A percentile compares a stretch with the other conserved stretches of the same genome.
Conservation (phyloP, 2,797 vertebrate genomes). For the Pantherophis vulpinus region DNA sequence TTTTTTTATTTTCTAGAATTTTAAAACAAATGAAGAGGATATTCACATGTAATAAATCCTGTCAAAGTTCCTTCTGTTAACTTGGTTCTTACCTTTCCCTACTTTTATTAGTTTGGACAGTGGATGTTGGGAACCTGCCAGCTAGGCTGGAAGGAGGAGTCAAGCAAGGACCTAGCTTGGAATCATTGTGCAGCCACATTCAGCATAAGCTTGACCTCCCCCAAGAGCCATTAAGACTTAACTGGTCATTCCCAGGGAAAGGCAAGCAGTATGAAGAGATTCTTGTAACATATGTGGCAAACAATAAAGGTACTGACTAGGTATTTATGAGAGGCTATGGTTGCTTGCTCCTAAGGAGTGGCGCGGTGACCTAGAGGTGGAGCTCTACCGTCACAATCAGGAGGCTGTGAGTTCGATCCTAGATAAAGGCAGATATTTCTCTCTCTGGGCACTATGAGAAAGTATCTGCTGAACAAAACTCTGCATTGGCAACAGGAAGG, state of each 20-base stretch:
- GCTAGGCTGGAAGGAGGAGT: background rate
- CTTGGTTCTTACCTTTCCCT: conserved; percentile 34
- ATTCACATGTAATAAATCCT: conserved; percentile 64
- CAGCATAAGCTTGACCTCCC: background rate
- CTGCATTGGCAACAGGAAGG: too few species aligned
- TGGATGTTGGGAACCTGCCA: background rate
- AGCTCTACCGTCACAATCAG: too few species aligned
- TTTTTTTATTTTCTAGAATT: conserved; percentile 25
- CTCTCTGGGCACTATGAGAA: too few species aligned
- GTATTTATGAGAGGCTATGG: background rate
- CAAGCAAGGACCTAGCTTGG: background rate
- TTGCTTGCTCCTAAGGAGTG: background rate
- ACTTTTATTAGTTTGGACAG: conserved; percentile 46
- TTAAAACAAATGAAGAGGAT: conserved; percentile 30
- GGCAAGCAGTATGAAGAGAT: background rate
- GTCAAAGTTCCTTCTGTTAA: conserved; percentile 56
- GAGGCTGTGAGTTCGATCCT: too few species aligned
- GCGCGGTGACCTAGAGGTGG: too few species aligned
- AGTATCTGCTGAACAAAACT: too few species aligned
- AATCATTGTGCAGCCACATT: background rate
- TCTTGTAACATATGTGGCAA: background rate
- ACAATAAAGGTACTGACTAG: background rate
- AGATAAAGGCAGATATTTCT: too few species aligned
- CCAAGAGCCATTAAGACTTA: background rate
- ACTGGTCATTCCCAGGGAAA: background rate